A percentile compares a stretch with the other conserved stretches of the same genome.
Conservation (phyloP, 2,888 invertebrate species). For the Eupeodes luniger region DNA sequence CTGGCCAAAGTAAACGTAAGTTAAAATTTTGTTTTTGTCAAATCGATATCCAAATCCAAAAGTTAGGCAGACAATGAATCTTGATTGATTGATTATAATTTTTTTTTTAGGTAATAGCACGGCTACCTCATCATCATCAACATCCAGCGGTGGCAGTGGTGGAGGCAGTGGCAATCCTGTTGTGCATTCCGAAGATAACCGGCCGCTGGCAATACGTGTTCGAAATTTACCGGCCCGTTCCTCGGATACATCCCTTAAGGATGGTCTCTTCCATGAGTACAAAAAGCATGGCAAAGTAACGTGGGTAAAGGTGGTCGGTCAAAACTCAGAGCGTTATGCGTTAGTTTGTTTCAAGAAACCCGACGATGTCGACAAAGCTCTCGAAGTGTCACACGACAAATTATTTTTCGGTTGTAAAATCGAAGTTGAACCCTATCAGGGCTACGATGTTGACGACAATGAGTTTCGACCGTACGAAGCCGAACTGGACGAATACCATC, state of each 20-base stretch:
- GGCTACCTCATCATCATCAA: constrained; percentile 78
- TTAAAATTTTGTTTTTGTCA: neutral
- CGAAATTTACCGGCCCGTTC: constrained; percentile 95
- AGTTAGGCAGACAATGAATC: neutral
- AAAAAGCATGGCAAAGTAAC: constrained; percentile 99
- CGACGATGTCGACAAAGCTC: constrained; percentile 97
- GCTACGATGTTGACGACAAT: constrained; percentile 93
- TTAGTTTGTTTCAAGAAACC: constrained; percentile 98
- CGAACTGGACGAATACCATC: constrained; percentile 98
- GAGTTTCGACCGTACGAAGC: constrained; percentile 95
- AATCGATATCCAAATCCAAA: neutral
- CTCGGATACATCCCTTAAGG: constrained; percentile 97
- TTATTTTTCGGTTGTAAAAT: constrained; percentile 98
- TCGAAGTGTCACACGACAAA: constrained; percentile 98
- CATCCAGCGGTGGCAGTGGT: constrained; percentile 81
- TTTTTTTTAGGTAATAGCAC: constrained; percentile 77
- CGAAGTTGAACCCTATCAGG: constrained; percentile 96
- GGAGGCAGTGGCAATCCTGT: constrained; percentile 81
- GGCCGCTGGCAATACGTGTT: constrained; percentile 95
- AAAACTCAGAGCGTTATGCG: constrained; percentile 95
- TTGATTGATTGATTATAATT: neutral
- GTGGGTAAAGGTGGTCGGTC: constrained; percentile 96
- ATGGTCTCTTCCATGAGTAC: constrained; percentile 99
- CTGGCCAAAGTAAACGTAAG: constrained; percentile 77
- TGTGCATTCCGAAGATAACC: constrained; percentile 85